Base-by-base conservation (phyloP, 2,888 invertebrate genomes). In the Brachynemurus nebulosus region DNA sequence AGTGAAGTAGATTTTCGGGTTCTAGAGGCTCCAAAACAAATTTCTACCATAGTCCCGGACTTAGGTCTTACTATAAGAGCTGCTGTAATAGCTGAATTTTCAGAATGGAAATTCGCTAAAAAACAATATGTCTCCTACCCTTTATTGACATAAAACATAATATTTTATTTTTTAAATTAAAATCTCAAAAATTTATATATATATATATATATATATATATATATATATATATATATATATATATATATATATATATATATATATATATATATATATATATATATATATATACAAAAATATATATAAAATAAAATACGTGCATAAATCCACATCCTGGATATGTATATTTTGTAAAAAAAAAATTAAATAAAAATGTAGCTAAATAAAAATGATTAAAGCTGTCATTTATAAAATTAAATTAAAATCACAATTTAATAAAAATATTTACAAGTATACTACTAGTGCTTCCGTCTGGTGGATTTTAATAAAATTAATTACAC, bases 401-500 rank as follows among this genome's bases (percentile, higher is more conserved):
- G 30, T 30, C 30, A 30, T 9, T 27, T 27, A n/a, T 27, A 27
- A 30, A 30, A 30, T 30, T n/a, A 30, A 30, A 30, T 30, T 30
- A 30, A 30, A 30, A 30, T 30, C 30, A 12, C 30, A 30, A 30
- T 30, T 30, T 30, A 30, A 30, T 30, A 14, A 30, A 30, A 30
- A 30, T 30, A 30, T 30, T 30, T 30, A 30, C 30, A 30, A 30
- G 30, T 30, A 30, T 30, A 12, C 3, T 30, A 30, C 30, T 30
- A 8, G 30, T 30, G n/a, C n/a, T 30, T 30, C n/a, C 30, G 30
- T 30, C 30, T 30, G 30, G 30, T 30, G 30, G 30, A 6, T 30
- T 30, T 30, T 30, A 30, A 30, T 30, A 30, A 30, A 30, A 30
- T 14, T 30, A 30, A 30, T 30, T 30, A 30, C 30, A 30, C n/a